These are phyloP conservation scores for Calycopis cecrops DNA, from an alignment of 1,140 invertebrate genomes.

Conservation along the genomic window DNA sequence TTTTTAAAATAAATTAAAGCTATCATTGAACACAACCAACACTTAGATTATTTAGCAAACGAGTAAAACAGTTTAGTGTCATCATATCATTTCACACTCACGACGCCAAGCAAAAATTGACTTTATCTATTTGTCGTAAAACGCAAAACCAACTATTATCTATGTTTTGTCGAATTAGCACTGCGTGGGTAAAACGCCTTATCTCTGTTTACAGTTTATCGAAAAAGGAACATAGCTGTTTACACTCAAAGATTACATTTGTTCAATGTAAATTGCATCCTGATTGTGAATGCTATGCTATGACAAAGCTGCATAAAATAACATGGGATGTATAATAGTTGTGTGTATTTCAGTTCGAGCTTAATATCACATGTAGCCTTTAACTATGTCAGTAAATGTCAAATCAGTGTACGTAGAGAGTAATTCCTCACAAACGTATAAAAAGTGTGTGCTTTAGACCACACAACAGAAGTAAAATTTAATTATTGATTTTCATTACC, in stretches of 20 bases:
- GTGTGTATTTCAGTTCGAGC: no score
- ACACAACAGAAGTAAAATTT: no score
- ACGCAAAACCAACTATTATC: neutral
- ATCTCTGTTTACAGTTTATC: conserved; percentile 20
- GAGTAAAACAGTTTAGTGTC: conserved; percentile 7
- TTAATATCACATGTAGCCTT: no score
- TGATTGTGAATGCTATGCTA: no score
- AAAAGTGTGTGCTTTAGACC: no score
- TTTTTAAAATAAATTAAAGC: neutral
- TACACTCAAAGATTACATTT: neutral
- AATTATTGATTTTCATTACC: no score
- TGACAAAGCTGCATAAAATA: no score
- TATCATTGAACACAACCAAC: neutral
- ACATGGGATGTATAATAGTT: no score
- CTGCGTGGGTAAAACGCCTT: conserved; percentile 14
- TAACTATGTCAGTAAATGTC: no score
- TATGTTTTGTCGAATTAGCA: neutral
- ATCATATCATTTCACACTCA: neutral
- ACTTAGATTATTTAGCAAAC: neutral
- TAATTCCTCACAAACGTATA: no score
- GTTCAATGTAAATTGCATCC: neutral
- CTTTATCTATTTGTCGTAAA: neutral
- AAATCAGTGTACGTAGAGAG: no score
- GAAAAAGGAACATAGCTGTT: conserved; percentile 11
- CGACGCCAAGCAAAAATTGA: neutral